These are phyloP conservation scores for Oncorhynchus kisutch DNA, from an alignment of 2,113 vertebrate genomes.

Conservation along the genomic window DNA sequence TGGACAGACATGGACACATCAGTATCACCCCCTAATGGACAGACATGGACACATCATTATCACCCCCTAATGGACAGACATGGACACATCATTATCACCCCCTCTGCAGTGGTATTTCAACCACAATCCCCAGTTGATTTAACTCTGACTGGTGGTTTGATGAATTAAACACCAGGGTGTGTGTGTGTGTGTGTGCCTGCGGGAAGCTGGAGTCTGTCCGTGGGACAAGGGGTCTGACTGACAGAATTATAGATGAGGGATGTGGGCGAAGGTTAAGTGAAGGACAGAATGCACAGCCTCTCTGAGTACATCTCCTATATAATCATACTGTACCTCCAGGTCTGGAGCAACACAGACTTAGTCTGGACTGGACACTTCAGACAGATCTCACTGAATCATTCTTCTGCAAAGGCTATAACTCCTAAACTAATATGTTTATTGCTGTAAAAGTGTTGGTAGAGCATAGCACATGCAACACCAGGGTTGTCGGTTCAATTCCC, in stretches of 20 bases:
- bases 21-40: too few species aligned
- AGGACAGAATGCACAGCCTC: background rate
- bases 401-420: background rate
- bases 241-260: background rate
- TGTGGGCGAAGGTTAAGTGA: background rate
- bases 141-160: background rate
- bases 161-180: background rate
- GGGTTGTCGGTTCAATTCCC: too few species aligned
- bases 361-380: background rate
- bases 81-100: too few species aligned
- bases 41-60: too few species aligned
- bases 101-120: background rate
- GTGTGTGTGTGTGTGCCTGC: too few species aligned
- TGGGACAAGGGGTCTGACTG: too few species aligned
- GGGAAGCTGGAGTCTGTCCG: too few species aligned
- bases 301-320: background rate
- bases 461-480: too few species aligned
- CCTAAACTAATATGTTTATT: background rate
- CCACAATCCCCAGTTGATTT: background rate
- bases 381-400: background rate
- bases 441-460: too few species aligned
- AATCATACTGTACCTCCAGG: background rate
- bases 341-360: background rate
- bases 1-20: too few species aligned
- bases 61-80: too few species aligned